phyloP scores from a whole-genome alignment of 2,888 invertebrate species.

The Mythimna lalbum region DNA sequence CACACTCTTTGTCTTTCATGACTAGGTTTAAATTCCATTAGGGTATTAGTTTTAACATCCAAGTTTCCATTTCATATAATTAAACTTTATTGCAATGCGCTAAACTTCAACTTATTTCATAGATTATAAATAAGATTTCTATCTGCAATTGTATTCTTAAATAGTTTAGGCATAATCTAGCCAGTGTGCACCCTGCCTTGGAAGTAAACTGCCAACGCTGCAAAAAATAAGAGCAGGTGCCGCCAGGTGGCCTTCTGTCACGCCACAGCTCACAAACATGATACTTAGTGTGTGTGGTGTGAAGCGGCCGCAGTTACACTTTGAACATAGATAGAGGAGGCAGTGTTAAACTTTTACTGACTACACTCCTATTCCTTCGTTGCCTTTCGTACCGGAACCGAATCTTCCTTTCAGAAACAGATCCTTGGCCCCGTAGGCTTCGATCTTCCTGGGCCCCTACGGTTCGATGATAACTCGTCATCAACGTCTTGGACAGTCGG shows the following conservation, averaged over 20 bases:
- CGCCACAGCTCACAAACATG: neutral
- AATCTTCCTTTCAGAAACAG: no score
- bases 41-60: neutral
- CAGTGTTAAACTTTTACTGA: no score
- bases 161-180: constrained; percentile 19
- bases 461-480: no score
- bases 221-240: constrained; percentile 8
- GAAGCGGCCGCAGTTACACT: neutral
- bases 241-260: neutral
- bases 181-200: constrained; percentile 25
- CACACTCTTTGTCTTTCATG: neutral
- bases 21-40: neutral
- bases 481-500: no score
- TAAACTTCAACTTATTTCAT: constrained; percentile 31
- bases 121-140: constrained; percentile 1
- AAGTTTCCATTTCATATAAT: neutral
- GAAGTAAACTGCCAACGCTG: neutral
- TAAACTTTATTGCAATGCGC: neutral
- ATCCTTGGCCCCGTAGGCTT: no score
- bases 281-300: neutral
- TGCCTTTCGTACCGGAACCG: no score
- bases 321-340: neutral
- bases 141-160: constrained; percentile 7
- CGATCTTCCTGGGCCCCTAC: no score
- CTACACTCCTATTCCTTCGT: no score